phyloP scores from a whole-genome alignment of 2,888 invertebrate species.

The Myopa tessellatipennis region DNA sequence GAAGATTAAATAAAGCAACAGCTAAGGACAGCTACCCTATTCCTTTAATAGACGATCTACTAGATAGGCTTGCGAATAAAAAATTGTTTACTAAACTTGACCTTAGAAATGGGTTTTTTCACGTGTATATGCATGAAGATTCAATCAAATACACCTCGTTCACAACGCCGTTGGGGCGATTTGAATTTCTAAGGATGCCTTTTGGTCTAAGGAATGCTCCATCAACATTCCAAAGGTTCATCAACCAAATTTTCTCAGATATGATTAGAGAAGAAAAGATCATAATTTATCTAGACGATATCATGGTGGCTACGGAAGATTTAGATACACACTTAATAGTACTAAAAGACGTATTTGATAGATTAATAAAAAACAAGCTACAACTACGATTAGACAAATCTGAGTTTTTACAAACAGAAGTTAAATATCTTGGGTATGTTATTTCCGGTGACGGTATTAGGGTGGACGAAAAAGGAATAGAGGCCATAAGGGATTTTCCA shows the following conservation, averaged over 20 bases:
- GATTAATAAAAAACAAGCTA: conserved; percentile 20
- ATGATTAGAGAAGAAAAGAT: conserved; percentile 24
- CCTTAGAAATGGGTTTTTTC: conserved; percentile 41
- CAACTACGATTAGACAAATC: conserved; percentile 27
- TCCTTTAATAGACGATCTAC: conserved; percentile 37
- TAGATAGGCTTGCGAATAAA: conserved; percentile 30
- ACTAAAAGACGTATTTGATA: conserved; percentile 26
- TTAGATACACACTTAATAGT: conserved; percentile 30
- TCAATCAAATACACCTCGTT: conserved; percentile 18
- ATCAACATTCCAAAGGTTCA: conserved; percentile 33
- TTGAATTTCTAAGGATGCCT: conserved; percentile 20
- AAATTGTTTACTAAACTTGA: conserved; percentile 38
- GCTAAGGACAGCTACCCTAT: conserved; percentile 35
- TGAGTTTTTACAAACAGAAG: conserved; percentile 22
- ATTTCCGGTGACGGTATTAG: conserved; percentile 35
- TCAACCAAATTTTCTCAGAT: conserved; percentile 39
- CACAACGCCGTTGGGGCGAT: conserved; percentile 18
- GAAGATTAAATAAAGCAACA: conserved; percentile 33
- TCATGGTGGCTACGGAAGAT: conserved; percentile 33
- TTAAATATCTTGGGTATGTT: conserved; percentile 34
- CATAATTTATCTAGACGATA: conserved; percentile 41
- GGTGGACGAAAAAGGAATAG: conserved; percentile 32
- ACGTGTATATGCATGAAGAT: conserved; percentile 16
- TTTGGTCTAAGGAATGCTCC: conserved; percentile 31
- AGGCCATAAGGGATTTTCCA: conserved; percentile 33